Percentiles rank a stretch among this genome's conserved stretches.
phyloP scores from a whole-genome alignment of 2,113 vertebrate species.

The Natator depressus region DNA sequence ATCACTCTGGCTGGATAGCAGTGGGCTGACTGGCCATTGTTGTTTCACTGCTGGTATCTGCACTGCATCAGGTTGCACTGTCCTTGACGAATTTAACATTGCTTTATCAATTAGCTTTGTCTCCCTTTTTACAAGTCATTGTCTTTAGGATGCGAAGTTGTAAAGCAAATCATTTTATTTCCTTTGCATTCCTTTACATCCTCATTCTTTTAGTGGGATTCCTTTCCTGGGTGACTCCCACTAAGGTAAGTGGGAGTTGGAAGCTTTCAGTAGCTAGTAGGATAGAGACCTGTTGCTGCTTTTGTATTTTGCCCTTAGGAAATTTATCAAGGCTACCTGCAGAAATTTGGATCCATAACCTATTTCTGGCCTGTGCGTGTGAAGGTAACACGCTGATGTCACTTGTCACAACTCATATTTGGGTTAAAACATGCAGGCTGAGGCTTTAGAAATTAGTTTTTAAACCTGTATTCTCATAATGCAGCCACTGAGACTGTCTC shows the following conservation, averaged over 20 bases:
- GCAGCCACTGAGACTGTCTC: no score
- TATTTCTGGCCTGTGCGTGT: not conserved
- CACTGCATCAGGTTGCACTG: constrained; percentile 56
- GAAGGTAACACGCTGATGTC: not conserved
- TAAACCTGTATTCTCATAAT: not conserved
- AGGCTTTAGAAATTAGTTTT: rapidly evolving
- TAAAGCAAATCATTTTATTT: not conserved
- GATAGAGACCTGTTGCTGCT: not conserved
- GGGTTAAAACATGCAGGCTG: not conserved
- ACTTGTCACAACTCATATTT: not conserved
- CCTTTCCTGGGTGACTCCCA: rapidly evolving
- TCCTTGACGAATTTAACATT: constrained; percentile 64
- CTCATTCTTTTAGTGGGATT: not conserved
- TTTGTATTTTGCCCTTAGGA: not conserved
- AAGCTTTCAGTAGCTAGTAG: not conserved
- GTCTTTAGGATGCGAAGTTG: constrained; percentile 33
- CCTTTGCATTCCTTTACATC: not conserved
- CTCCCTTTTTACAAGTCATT: constrained; percentile 39
- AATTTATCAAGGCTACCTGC: not conserved
- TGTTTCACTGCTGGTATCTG: constrained; percentile 59
- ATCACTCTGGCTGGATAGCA: constrained; percentile 40
- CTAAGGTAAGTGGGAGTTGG: not conserved
- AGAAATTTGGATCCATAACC: rapidly evolving
- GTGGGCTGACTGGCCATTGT: constrained; percentile 41
- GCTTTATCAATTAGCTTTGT: constrained; percentile 43